Conservation (phyloP, 2,888 invertebrate species). For the Arenicola marina region DNA sequence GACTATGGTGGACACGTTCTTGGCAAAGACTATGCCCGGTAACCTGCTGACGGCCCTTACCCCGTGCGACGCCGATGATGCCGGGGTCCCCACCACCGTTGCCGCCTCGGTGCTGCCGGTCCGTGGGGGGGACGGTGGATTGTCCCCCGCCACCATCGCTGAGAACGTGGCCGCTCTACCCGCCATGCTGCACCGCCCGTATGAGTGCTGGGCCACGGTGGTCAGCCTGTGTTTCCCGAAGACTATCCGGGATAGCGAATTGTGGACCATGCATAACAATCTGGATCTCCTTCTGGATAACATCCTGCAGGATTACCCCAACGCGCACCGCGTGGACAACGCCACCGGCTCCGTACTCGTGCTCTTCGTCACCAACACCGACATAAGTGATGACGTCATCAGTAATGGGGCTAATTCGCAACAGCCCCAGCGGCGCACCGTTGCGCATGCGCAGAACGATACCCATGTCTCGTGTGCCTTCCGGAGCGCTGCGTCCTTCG, state of each 20-base stretch:
- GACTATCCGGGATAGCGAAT: background rate
- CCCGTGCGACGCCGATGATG: too few relatives aligned
- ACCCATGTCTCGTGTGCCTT: too few relatives aligned
- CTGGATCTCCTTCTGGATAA: background rate
- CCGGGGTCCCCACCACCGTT: too few relatives aligned
- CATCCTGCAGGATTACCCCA: background rate
- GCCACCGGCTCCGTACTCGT: background rate
- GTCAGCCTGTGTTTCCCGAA: background rate
- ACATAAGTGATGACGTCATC: too few relatives aligned
- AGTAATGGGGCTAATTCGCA: too few relatives aligned
- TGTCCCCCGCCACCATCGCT: background rate
- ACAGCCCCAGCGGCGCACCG: too few relatives aligned
- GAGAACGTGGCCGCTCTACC: too few relatives aligned
- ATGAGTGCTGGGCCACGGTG: background rate
- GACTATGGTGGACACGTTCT: background rate
- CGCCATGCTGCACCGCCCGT: background rate
- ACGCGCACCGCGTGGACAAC: background rate
- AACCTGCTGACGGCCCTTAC: background rate
- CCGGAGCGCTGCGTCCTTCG: too few relatives aligned
- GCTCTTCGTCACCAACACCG: too few relatives aligned
- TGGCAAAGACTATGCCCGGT: background rate
- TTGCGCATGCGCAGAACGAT: too few relatives aligned
- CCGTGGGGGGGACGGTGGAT: background rate
- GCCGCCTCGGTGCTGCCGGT: too few relatives aligned
- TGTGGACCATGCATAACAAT: background rate